Conservation (phyloP, 2,797 vertebrate species). For the Myotis findleyi region DNA sequence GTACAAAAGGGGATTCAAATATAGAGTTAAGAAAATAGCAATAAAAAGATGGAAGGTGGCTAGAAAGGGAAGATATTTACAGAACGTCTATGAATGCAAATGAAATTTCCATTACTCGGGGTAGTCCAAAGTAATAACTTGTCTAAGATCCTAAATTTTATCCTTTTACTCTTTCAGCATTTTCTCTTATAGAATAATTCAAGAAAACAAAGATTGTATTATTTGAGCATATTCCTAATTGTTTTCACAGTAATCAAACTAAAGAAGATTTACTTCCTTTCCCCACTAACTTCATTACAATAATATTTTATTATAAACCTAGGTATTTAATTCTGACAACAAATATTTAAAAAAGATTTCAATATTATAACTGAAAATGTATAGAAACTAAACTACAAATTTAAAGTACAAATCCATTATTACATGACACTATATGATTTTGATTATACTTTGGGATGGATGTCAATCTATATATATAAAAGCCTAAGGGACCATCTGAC, state of each 20-base stretch:
- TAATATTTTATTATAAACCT: constrained; percentile 37
- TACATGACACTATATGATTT: background rate
- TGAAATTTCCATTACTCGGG: background rate
- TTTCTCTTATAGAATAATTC: background rate
- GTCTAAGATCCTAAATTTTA: background rate
- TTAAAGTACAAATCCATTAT: background rate
- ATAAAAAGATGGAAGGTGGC: background rate
- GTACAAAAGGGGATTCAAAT: constrained; percentile 10
- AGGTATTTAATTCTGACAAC: constrained; percentile 44
- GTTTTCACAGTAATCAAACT: constrained; percentile 39
- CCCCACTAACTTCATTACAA: background rate
- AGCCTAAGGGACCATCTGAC: no score
- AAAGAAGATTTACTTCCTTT: background rate
- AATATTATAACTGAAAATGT: constrained; percentile 5
- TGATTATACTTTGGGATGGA: background rate
- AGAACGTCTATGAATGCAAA: constrained; percentile 25
- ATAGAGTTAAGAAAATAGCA: constrained; percentile 45
- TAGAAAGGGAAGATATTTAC: constrained; percentile 20
- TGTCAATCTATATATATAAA: background rate
- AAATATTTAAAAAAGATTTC: constrained; percentile 23
- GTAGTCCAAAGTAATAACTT: constrained; percentile 8
- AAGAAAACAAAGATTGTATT: constrained; percentile 42
- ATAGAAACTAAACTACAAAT: constrained; percentile 31
- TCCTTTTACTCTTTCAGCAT: background rate
- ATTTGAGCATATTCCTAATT: constrained; percentile 14